These are phyloP conservation scores for Oryzias dopingdopingensis DNA, from an alignment of 2,797 vertebrate genomes.

Conservation along the genomic window DNA sequence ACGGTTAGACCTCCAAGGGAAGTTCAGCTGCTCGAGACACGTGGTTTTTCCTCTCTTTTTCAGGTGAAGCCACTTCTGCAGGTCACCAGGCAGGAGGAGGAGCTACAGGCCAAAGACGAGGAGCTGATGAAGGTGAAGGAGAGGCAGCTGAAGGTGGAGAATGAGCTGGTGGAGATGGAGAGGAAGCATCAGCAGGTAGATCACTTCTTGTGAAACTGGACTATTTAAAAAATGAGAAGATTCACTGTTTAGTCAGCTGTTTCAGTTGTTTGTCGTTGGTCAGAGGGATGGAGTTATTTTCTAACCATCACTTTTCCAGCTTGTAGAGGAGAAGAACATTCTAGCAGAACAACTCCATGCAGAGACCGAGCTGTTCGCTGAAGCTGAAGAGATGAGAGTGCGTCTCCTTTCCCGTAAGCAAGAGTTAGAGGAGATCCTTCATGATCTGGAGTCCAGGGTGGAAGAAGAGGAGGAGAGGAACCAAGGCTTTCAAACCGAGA, in stretches of 20 bases:
- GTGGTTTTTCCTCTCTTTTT: not conserved
- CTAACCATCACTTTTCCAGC: constrained; percentile 58
- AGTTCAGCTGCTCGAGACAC: not conserved
- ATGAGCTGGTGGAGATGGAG: constrained; percentile 93
- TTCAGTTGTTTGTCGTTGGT: not conserved
- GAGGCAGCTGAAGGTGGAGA: constrained; percentile 91
- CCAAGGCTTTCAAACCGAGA: constrained; percentile 91
- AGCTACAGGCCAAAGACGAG: constrained; percentile 95
- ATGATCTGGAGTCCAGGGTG: constrained; percentile 93
- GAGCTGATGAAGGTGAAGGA: constrained; percentile 96
- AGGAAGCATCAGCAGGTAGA: constrained; percentile 93
- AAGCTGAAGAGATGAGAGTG: constrained; percentile 96
- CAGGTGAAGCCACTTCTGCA: constrained; percentile 97
- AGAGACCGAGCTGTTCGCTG: constrained; percentile 94
- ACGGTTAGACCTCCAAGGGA: no score
- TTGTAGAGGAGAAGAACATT: constrained; percentile 95
- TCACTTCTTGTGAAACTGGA: not conserved
- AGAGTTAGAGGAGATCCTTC: constrained; percentile 94
- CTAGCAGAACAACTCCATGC: constrained; percentile 95
- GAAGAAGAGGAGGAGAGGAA: constrained; percentile 96
- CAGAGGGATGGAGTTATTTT: not conserved
- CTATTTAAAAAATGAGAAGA: not conserved
- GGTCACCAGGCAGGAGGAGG: constrained; percentile 96
- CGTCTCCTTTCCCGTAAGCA: constrained; percentile 94
- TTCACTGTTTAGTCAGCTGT: not conserved